These are phyloP conservation scores for Strix occidentalis DNA, from an alignment of 2,797 vertebrate genomes.

Conservation along the genomic window DNA sequence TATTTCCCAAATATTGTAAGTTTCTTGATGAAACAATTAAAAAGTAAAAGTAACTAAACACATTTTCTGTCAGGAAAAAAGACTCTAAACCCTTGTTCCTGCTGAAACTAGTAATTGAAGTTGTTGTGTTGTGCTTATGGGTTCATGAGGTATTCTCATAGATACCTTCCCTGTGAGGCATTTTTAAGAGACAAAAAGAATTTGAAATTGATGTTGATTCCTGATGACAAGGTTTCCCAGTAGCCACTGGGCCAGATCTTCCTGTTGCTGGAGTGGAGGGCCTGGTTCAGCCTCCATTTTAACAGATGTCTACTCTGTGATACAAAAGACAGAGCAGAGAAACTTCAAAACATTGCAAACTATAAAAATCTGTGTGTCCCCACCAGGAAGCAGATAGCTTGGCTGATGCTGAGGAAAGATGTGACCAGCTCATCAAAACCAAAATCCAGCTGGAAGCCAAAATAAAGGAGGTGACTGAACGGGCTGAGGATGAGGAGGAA, in stretches of 20 bases:
- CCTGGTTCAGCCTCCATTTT: not conserved
- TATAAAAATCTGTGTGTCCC: not conserved
- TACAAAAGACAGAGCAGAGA: not conserved
- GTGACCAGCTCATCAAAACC: slow-evolving; percentile 83
- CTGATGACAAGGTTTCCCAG: not conserved
- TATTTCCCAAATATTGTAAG: not conserved
- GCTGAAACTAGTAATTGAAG: not conserved
- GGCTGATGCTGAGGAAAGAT: slow-evolving; percentile 77
- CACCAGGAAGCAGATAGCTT: slow-evolving; percentile 31
- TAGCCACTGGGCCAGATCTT: fast-evolving
- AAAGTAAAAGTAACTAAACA: fast-evolving
- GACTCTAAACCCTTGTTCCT: fast-evolving
- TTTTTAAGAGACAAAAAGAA: not conserved
- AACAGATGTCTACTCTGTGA: not conserved
- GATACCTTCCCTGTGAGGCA: not conserved
- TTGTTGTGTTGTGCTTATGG: not conserved
- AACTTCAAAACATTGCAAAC: not conserved
- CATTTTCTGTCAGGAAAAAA: not conserved
- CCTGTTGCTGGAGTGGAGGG: not conserved
- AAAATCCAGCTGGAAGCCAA: too few relatives aligned
- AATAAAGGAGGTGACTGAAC: too few relatives aligned
- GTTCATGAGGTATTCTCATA: not conserved
- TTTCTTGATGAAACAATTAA: not conserved
- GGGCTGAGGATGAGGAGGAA: too few relatives aligned
- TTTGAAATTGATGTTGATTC: not conserved